phyloP scores from a whole-genome alignment of 2,888 invertebrate species.

The Enchytraeus crypticus region DNA sequence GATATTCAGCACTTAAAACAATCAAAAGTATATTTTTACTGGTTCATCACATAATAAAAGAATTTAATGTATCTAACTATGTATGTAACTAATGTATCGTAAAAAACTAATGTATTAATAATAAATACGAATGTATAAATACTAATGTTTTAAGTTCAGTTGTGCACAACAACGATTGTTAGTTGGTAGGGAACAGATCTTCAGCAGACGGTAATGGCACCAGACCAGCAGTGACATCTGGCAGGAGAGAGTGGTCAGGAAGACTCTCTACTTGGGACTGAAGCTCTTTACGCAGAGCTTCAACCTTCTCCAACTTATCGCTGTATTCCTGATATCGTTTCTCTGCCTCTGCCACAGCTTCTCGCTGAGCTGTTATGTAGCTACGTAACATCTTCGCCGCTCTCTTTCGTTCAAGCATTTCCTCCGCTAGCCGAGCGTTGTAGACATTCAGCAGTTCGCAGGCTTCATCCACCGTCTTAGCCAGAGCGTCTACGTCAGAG shows the following conservation, averaged over 20 bases:
- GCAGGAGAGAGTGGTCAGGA: conserved; percentile 82
- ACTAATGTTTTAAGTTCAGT: too few species aligned
- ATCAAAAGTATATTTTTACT: too few species aligned
- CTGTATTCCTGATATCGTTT: conserved; percentile 84
- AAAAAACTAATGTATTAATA: too few species aligned
- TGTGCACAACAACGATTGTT: too few species aligned
- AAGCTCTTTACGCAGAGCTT: conserved; percentile 75
- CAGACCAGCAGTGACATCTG: conserved; percentile 82
- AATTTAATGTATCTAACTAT: too few species aligned
- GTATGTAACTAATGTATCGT: too few species aligned
- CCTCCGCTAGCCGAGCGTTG: conserved; percentile 72
- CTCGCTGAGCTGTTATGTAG: conserved; percentile 76
- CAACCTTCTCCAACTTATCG: conserved; percentile 76
- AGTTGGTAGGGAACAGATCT: conserved; percentile 71
- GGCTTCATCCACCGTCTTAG: conserved; percentile 77
- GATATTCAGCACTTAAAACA: too few species aligned
- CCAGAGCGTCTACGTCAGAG: conserved; percentile 57
- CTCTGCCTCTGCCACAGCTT: conserved; percentile 76
- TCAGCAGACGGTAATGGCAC: conserved; percentile 90
- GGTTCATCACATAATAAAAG: too few species aligned
- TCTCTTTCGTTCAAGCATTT: conserved; percentile 65
- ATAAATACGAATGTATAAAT: too few species aligned
- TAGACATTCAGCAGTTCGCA: conserved; percentile 77
- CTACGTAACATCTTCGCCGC: conserved; percentile 74
- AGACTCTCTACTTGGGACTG: conserved; percentile 85